These are phyloP conservation scores for Catocala nupta DNA, from an alignment of 2,888 invertebrate genomes.

Conservation along the genomic window DNA sequence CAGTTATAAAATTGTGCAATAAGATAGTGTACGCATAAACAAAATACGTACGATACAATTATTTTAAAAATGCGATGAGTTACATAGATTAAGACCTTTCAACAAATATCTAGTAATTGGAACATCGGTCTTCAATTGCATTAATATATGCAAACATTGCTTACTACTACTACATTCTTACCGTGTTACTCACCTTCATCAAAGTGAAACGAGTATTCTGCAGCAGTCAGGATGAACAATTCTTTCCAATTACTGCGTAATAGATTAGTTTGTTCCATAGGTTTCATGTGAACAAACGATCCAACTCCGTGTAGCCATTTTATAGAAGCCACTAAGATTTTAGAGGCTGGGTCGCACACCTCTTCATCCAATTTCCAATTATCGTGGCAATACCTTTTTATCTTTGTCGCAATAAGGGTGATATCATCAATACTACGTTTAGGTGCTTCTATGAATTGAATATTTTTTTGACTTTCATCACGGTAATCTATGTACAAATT, in stretches of 20 bases:
- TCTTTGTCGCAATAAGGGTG: constrained; percentile 40
- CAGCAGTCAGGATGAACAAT: constrained; percentile 93
- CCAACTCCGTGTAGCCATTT: constrained; percentile 94
- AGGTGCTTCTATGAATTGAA: constrained; percentile 49
- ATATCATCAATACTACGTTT: constrained; percentile 41
- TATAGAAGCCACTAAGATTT: constrained; percentile 91
- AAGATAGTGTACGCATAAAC: too few relatives aligned
- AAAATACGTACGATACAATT: too few relatives aligned
- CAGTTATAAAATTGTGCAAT: too few relatives aligned
- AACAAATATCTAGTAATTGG: too few relatives aligned
- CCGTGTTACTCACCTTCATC: constrained; percentile 87
- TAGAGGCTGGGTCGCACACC: constrained; percentile 90
- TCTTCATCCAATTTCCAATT: constrained; percentile 79
- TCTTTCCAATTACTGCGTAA: constrained; percentile 94
- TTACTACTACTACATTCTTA: constrained; percentile 33
- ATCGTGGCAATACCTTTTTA: constrained; percentile 47
- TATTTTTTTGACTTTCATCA: constrained; percentile 51
- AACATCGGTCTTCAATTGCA: too few relatives aligned
- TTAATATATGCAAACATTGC: too few relatives aligned
- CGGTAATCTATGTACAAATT: constrained; percentile 41
- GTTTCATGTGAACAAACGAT: constrained; percentile 90
- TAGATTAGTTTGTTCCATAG: constrained; percentile 90
- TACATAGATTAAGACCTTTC: too few relatives aligned
- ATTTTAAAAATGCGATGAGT: too few relatives aligned
- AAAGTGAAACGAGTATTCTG: constrained; percentile 92